Evolutionary conservation across 1,140 invertebrate species (phyloP).

Genomic region (Zaprionus gabonicus): DNA sequence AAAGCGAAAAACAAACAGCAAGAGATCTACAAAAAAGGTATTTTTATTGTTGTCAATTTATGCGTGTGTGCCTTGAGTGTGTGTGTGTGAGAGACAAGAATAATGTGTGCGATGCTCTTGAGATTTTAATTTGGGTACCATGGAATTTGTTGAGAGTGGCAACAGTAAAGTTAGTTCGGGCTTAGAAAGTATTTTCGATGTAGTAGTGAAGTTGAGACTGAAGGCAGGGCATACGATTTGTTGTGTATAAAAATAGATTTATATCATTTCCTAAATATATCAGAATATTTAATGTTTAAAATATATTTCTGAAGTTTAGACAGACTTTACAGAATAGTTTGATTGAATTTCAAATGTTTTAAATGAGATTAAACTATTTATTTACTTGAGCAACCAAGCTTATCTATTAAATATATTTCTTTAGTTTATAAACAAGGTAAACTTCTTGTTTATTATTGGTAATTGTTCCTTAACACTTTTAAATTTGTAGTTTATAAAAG

Average conservation of each 20-base stretch:
- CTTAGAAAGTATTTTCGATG: background rate
- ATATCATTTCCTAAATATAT: too few relatives aligned
- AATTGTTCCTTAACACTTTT: background rate
- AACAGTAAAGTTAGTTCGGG: background rate
- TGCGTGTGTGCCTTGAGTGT: constrained; percentile 30
- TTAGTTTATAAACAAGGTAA: background rate
- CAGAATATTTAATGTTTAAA: too few relatives aligned
- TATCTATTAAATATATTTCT: too few relatives aligned
- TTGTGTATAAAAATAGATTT: too few relatives aligned
- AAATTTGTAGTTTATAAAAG: too few relatives aligned
- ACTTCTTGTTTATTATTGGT: background rate
- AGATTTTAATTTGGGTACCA: constrained; percentile 10
- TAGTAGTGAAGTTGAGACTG: too few relatives aligned
- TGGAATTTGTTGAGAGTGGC: background rate
- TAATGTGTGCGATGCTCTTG: constrained; percentile 7
- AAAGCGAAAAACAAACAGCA: constrained; percentile 18
- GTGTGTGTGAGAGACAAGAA: background rate
- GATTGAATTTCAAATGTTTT: too few relatives aligned
- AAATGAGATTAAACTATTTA: too few relatives aligned
- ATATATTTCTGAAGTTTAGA: background rate
- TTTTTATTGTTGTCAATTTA: constrained; percentile 50
- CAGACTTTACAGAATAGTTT: too few relatives aligned
- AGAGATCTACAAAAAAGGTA: constrained; percentile 39
- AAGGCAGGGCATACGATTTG: too few relatives aligned
- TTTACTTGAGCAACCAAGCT: too few relatives aligned